Base-by-base conservation (phyloP, 1,140 invertebrate genomes). In the Cotesia chilonis region DNA sequence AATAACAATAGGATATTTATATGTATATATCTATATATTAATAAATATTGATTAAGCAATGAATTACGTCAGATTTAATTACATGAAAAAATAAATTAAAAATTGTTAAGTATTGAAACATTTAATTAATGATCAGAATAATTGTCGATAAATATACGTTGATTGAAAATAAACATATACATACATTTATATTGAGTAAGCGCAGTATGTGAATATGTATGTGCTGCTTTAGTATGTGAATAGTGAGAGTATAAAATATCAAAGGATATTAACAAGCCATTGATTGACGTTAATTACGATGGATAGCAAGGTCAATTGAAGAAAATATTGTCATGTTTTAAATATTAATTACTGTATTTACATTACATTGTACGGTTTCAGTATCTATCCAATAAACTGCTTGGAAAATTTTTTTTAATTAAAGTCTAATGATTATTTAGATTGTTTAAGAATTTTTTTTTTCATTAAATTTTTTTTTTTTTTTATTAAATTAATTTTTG, bases 231-330 rank as follows among this genome's bases (percentile, higher is more conserved):
- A 35, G 28, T 38, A 64, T 64, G 61, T 28, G 4, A 61, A 61
- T 61, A 12, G 61, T 64, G 61, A 64, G 37, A 64, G 54, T 55
- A 55, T 14, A 47, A 47, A 47, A 47, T 14, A 55, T 55, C 54
- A 60, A 10, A 60, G 20, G 10, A 20, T 28, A 20, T 20, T 36
- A 28, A 60, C 28, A 36, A 28, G n/a, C 57, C 4, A 63, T 37
- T 37, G 61, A n/a, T 63, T 63, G 61, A 63, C 61, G 61, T 38
- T 38, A 63, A 63, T 63, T 63, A 63, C 36, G 36, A 63, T 63
- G 37, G 36, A 63, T 63, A 36, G 57, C 7, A 38, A 63, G 28
- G 61, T 37, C 37, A 38, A 63, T n/a, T 37, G n/a, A 38, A 63
- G 37, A 10, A 4, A 60, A 17, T 28, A 17, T 4, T 28, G 4